Evolutionary conservation across 2,888 invertebrate genomes (phyloP).

Genomic region (Lasioglossum calceatum): DNA sequence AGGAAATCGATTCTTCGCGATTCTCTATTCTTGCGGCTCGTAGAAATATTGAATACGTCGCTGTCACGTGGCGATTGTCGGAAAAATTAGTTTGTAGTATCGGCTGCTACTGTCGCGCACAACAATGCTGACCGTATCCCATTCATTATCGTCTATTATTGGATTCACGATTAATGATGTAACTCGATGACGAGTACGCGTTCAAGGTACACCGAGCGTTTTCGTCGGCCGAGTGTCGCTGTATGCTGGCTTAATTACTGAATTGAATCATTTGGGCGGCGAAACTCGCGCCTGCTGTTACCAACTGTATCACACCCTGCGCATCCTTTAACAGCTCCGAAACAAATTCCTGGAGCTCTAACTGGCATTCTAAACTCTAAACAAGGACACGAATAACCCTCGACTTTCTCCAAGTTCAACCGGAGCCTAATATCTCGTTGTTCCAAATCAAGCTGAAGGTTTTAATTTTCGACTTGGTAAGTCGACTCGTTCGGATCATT

Average conservation of each 20-base stretch:
- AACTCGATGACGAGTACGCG: conserved; percentile 22
- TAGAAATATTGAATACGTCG: background rate
- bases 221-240: conserved; percentile 10
- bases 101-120: background rate
- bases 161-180: conserved; percentile 36
- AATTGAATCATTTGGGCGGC: conserved; percentile 39
- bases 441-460: background rate
- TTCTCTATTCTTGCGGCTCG: background rate
- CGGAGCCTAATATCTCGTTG: background rate
- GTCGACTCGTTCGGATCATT: no score
- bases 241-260: conserved; percentile 47
- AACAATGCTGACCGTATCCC: conserved; percentile 19
- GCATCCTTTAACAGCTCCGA: background rate
- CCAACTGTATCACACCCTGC: background rate
- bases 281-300: conserved; percentile 27
- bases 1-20: conserved; percentile 13
- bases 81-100: conserved; percentile 18
- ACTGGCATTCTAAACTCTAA: background rate
- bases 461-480: background rate
- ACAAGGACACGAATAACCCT: background rate
- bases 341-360: background rate
- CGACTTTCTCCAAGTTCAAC: background rate
- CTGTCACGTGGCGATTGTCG: background rate
- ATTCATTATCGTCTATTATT: conserved; percentile 34
- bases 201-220: conserved; percentile 16